Evolutionary conservation across 2,888 invertebrate genomes (phyloP).

Genomic region (Clitarchus hookeri): DNA sequence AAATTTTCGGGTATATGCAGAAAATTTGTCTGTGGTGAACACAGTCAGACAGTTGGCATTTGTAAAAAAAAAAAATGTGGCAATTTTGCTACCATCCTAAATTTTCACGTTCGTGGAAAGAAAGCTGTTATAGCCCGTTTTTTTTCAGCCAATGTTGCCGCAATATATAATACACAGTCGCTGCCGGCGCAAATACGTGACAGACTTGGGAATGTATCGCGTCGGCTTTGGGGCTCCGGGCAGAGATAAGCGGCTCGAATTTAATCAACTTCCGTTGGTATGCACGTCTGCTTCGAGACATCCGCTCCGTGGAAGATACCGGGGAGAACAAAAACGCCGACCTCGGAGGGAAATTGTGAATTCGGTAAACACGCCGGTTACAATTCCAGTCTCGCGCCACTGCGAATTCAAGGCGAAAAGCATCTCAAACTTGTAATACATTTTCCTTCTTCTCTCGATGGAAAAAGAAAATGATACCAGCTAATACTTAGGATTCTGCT

Average conservation of each 20-base stretch:
- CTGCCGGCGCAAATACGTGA: background rate
- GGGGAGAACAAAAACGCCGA: background rate
- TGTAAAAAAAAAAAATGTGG: too few species aligned
- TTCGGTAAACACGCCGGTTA: background rate
- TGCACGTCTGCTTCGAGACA: background rate
- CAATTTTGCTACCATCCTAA: background rate
- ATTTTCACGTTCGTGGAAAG: background rate
- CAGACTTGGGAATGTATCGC: slow-evolving; percentile 14
- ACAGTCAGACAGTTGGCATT: too few species aligned
- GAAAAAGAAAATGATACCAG: background rate
- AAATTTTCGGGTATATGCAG: too few species aligned
- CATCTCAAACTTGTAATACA: slow-evolving; percentile 8
- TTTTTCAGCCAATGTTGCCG: background rate
- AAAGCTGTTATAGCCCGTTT: background rate
- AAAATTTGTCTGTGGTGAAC: too few species aligned
- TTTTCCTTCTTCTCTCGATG: background rate
- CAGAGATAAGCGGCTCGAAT: slow-evolving; percentile 9
- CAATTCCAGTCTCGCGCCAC: background rate
- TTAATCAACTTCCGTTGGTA: slow-evolving; percentile 6
- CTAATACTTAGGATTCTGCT: too few species aligned
- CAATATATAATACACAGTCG: slow-evolving; percentile 8
- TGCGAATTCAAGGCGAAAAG: background rate
- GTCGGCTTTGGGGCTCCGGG: background rate
- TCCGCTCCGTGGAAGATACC: background rate
- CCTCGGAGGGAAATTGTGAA: background rate